Percentiles rank a stretch among this genome's conserved stretches.
Conservation (phyloP, 2,888 invertebrate genomes). For the Lepidonotus clava region DNA sequence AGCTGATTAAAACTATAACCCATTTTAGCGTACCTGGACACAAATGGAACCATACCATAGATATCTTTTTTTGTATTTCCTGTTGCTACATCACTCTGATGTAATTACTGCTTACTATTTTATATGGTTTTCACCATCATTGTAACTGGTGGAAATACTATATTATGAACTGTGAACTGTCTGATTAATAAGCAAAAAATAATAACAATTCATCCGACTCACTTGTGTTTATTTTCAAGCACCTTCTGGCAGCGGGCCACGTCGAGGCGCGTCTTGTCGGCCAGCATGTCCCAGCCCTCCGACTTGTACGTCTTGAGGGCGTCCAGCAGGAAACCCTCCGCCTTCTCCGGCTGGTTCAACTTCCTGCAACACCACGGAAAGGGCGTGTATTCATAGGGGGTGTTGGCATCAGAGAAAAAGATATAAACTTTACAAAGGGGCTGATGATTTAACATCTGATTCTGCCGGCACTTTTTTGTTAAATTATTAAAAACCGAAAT, state of each 20-base stretch:
- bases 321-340: constrained; percentile 93
- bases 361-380: constrained; percentile 71
- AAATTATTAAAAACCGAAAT: too few relatives aligned
- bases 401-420: not conserved
- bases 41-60: too few relatives aligned
- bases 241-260: constrained; percentile 91
- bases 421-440: not conserved
- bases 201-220: too few relatives aligned
- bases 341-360: constrained; percentile 86
- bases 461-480: not conserved
- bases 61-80: too few relatives aligned
- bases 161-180: too few relatives aligned
- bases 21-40: too few relatives aligned
- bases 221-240: constrained; percentile 89
- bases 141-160: too few relatives aligned
- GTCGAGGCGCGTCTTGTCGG: constrained; percentile 87
- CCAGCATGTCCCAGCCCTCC: constrained; percentile 92
- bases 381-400: not conserved
- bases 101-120: too few relatives aligned
- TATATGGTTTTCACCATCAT: too few relatives aligned
- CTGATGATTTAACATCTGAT: not conserved
- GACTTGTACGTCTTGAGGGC: constrained; percentile 91
- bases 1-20: too few relatives aligned
- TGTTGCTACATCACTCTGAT: too few relatives aligned
- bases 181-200: too few relatives aligned